These are phyloP conservation scores for Diplolepis rosae DNA, from an alignment of 2,888 invertebrate species.

Conservation along the genomic window DNA sequence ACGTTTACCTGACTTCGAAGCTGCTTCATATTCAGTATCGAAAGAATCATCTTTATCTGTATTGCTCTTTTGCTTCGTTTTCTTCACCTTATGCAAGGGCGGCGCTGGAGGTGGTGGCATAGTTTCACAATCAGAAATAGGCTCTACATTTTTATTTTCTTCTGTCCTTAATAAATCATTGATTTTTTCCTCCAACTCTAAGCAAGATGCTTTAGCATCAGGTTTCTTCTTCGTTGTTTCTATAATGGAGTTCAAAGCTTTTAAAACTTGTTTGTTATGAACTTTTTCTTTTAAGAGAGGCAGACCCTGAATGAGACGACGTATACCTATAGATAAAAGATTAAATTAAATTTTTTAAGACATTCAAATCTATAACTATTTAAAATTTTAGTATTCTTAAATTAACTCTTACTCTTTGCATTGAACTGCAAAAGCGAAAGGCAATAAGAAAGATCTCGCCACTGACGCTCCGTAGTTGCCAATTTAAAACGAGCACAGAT, in stretches of 20 bases:
- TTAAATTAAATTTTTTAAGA: background rate
- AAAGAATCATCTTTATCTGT: slow-evolving; percentile 54
- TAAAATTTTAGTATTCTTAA: background rate
- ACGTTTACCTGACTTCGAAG: slow-evolving; percentile 37
- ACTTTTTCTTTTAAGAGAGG: slow-evolving; percentile 71
- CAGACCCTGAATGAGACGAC: slow-evolving; percentile 62
- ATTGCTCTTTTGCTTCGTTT: slow-evolving; percentile 35
- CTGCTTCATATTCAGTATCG: slow-evolving; percentile 41
- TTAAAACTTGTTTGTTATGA: slow-evolving; percentile 63
- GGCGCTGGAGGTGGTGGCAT: slow-evolving; percentile 66
- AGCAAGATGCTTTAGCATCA: slow-evolving; percentile 58
- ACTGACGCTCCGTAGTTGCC: slow-evolving; percentile 85
- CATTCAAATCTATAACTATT: background rate
- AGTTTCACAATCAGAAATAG: slow-evolving; percentile 50
- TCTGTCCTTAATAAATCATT: slow-evolving; percentile 57
- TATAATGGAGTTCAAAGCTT: slow-evolving; percentile 60
- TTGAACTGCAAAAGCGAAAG: slow-evolving; percentile 88
- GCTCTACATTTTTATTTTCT: slow-evolving; percentile 45
- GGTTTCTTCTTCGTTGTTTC: slow-evolving; percentile 66
- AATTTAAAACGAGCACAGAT: slow-evolving; percentile 89
- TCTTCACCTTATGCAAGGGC: slow-evolving; percentile 37
- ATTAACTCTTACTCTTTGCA: slow-evolving; percentile 76
- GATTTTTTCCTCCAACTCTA: slow-evolving; percentile 67
- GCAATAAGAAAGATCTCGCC: slow-evolving; percentile 91
- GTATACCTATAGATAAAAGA: slow-evolving; percentile 58